Evolutionary conservation across 2,888 invertebrate species (phyloP).

Genomic region (Athrips mouffetella): DNA sequence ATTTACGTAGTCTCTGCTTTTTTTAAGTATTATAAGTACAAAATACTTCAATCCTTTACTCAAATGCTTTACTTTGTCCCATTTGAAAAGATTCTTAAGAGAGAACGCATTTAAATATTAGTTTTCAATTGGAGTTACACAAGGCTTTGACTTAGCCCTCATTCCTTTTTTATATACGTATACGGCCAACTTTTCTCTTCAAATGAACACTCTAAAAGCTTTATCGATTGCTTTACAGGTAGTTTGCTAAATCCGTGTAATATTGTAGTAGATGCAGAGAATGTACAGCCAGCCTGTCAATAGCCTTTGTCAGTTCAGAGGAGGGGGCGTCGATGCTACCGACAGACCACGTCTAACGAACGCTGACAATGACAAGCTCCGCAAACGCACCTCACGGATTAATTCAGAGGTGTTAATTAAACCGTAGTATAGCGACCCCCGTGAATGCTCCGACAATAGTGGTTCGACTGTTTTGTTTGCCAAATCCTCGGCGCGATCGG

Average conservation of each 20-base stretch:
- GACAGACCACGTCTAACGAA: conserved; percentile 31
- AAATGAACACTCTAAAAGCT: background rate
- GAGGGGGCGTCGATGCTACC: conserved; percentile 14
- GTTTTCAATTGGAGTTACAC: too few relatives aligned
- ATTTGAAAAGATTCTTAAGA: too few relatives aligned
- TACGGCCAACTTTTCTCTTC: background rate
- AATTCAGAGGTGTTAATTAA: conserved; percentile 49
- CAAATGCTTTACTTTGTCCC: too few relatives aligned
- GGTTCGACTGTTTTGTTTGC: conserved; percentile 26
- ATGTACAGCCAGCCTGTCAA: conserved; percentile 3
- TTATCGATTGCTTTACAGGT: conserved; percentile 5
- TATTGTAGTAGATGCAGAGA: background rate
- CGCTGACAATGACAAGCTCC: conserved; percentile 41
- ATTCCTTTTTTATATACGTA: too few relatives aligned
- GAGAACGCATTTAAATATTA: too few relatives aligned
- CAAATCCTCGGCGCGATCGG: background rate
- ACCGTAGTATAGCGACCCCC: conserved; percentile 30
- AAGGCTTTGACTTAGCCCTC: too few relatives aligned
- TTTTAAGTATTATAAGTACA: too few relatives aligned
- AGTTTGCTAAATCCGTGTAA: background rate
- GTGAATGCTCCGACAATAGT: conserved; percentile 31
- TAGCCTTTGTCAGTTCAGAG: conserved; percentile 12
- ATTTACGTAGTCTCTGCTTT: too few relatives aligned
- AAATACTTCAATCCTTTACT: too few relatives aligned
- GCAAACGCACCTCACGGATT: conserved; percentile 42